Evolutionary conservation across 2,797 vertebrate species (phyloP), one percentile per base, ranked within the genome.

Genomic region (Pseudochirops corinnae): DNA sequence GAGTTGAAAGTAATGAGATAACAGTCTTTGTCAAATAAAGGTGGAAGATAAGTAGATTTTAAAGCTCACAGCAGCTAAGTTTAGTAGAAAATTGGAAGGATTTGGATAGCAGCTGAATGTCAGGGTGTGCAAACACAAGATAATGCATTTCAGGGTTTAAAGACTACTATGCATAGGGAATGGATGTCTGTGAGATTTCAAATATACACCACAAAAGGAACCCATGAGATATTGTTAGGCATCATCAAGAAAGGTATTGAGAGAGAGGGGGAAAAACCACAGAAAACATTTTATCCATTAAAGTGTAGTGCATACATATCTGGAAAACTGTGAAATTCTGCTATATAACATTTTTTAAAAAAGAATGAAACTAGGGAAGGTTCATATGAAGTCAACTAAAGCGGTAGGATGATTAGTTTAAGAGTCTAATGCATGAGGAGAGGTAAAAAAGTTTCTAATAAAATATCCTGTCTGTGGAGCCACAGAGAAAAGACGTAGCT

Each of bases 1-100:
- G 18, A 46, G 67, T 39, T 82, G n/a, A 82, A 46, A 82, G 29
- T 52, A 93, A 74, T 21, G 46, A 28, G n/a, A 57, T 52, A 33
- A 74, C 58, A 46, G 82, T 96, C 87, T 95, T 74, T 56, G 92
- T 87, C 24, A 13, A 93, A 52, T 56, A 21, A 10, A 91, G n/a
- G n/a, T n/a, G 29, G 52, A 92, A 50, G 55, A 46, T 21, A 46
- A 82, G 67, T 74, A 67, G n/a, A n/a, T 74, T 74, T 74, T 74
- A 21, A n/a, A 74, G 67, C 18, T 74, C 67, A 74, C 6, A 74
- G n/a, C 16, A 39, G 18, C 16, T 18, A 39, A 74, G 67, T 82
- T 82, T 82, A 82, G 6, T 82, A 82, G 67, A 82, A 46, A 82
- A 82, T 82, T 39, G 18, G 18, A 82, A 82, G 67, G n/a, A 82